Evolutionary conservation across 2,113 vertebrate genomes (phyloP).

Genomic region (Rhegmatorhina hoffmannsi): DNA sequence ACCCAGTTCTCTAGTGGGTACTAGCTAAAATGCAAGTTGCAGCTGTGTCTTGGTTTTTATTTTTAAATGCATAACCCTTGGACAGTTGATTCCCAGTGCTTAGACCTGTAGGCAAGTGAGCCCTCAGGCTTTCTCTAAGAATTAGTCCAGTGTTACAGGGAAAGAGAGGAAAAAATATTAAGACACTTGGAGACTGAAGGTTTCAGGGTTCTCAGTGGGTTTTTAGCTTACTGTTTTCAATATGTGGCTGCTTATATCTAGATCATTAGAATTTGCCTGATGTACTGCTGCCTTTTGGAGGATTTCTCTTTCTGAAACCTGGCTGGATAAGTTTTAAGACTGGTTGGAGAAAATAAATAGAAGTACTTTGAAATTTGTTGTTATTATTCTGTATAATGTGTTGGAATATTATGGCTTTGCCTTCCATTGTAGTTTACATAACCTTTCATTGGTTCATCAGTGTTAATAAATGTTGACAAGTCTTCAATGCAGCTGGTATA

Average conservation of each 20-base stretch:
- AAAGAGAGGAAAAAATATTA: background rate
- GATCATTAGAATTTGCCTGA: background rate
- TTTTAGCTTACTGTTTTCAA: background rate
- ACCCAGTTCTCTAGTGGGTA: background rate
- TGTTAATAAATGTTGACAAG: background rate
- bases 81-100: background rate
- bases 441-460: background rate
- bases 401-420: background rate
- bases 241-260: background rate
- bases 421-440: background rate
- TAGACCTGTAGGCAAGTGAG: background rate
- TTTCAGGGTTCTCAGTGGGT: background rate
- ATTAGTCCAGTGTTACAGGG: background rate
- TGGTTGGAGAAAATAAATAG: background rate
- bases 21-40: background rate
- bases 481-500: background rate
- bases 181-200: background rate
- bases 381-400: background rate
- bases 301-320: background rate
- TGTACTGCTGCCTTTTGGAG: background rate
- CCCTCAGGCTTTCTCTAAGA: background rate
- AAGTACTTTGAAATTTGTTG: background rate
- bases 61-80: background rate
- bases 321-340: background rate
- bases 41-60: background rate